phyloP scores from a whole-genome alignment of 2,113 vertebrate genomes.

The Castor canadensis region DNA sequence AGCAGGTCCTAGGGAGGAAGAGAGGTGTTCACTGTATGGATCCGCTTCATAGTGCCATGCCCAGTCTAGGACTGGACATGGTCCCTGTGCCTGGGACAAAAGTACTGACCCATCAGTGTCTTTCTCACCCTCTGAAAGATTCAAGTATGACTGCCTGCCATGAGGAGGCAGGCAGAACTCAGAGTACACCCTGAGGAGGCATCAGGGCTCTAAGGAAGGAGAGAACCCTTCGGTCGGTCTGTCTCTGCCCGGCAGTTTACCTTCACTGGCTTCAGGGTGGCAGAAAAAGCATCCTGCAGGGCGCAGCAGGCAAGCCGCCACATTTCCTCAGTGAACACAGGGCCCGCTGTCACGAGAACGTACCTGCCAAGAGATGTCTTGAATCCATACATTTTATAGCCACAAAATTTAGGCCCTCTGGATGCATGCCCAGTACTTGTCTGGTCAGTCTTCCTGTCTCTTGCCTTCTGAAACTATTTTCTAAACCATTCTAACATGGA shows the following conservation, averaged over 20 bases:
- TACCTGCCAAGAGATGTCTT: conserved; percentile 86
- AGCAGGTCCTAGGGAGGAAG: conserved; percentile 91
- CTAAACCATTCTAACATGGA: neutral
- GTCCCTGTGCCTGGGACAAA: neutral
- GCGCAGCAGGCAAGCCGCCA: conserved; percentile 97
- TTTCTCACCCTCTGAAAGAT: neutral
- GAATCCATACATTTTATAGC: neutral
- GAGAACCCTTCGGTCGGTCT: too few species aligned
- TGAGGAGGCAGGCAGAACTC: neutral
- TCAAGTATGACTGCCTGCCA: neutral
- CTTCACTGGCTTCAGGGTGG: conserved; percentile 97
- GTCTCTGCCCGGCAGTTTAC: conserved; percentile 75
- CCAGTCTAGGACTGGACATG: rapidly evolving
- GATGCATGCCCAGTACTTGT: rapidly evolving
- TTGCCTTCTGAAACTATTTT: neutral
- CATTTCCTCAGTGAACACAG: conserved; percentile 98
- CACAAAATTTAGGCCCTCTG: neutral
- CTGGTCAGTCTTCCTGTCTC: neutral
- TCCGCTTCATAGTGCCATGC: rapidly evolving
- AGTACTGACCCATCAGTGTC: neutral
- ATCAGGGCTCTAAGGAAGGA: neutral
- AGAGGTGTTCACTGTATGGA: neutral
- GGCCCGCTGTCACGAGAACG: conserved; percentile 95
- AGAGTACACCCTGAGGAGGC: rapidly evolving
- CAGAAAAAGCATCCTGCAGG: conserved; percentile 96